phyloP scores from a whole-genome alignment of 2,113 vertebrate genomes.

The Rhinopithecus roxellana region DNA sequence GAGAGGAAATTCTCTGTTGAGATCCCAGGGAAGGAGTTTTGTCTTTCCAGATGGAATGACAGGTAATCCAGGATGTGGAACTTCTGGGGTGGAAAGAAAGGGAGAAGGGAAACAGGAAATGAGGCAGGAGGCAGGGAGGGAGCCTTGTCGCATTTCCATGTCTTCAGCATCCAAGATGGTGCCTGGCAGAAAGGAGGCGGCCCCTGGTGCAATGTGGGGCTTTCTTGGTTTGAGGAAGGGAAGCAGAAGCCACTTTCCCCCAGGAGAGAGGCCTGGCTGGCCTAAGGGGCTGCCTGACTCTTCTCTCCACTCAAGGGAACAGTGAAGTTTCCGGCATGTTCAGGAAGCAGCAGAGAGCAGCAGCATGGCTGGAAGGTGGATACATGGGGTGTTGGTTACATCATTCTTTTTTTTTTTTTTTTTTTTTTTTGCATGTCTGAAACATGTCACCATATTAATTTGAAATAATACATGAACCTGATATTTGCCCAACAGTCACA shows the following conservation, averaged over 20 bases:
- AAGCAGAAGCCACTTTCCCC: neutral
- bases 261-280: neutral
- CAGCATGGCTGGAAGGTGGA: neutral
- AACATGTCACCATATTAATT: neutral
- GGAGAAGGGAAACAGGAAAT: neutral
- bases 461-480: neutral
- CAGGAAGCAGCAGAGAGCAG: neutral
- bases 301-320: neutral
- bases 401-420: neutral
- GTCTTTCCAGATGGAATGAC: neutral
- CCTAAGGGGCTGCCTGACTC: neutral
- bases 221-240: neutral
- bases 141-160: fast-evolving
- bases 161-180: neutral
- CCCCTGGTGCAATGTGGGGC: neutral
- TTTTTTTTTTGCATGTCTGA: neutral
- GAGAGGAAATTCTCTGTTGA: neutral
- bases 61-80: neutral
- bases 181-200: neutral
- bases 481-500: neutral
- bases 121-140: neutral
- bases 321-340: neutral
- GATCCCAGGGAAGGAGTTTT: neutral
- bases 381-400: fast-evolving
- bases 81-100: neutral